Base-by-base conservation (phyloP, 2,113 vertebrate species). In the Motacilla alba region DNA sequence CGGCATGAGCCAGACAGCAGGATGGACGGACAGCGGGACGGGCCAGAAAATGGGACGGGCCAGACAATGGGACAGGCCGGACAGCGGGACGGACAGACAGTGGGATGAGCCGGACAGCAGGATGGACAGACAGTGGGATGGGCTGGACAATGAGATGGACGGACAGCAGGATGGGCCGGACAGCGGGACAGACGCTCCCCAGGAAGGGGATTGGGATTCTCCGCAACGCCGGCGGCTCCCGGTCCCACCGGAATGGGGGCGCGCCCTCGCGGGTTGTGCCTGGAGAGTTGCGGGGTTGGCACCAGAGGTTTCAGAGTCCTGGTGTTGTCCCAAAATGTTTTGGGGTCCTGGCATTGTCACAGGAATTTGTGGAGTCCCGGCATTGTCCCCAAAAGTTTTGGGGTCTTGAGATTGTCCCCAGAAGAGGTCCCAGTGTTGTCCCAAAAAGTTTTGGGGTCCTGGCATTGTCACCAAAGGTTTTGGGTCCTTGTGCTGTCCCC, bases 371-470 rank as follows among this genome's bases (percentile, higher is more conserved):
- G 33, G 33, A 13, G 24, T 68, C 22, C 13, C 5, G 9, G 12
- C 1, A 9, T 33, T 33, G 26, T 50, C 47, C 12, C 26, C n/a
- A 24, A 28, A 50, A 2, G 6, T 39, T 70, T 52, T 33, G 37
- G 28, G 52, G 21, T 53, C 37, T 2, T 6, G 27, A 3, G 0
- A 2, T 23, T 31, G 35, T 23, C 27, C 3, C 47, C 15, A 4
- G 1, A 31, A 9, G 22, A 12, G 37, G 30, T 43, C 37, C 2
- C 6, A 9, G 6, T 0, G 8, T 18, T 41, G 68, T 53, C 49
- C 6, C 27, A 6, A 8, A 3, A 50, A 2, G 2, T 15, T 46
- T 24, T 46, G 43, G 31, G 33, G 19, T 68, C 19, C 23, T 9
- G 15, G n/a, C n/a, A n/a, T n/a, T n/a, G n/a, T n/a, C n/a, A n/a